Percentiles rank a stretch among this genome's conserved stretches.
phyloP scores from a whole-genome alignment of 2,888 invertebrate species.

The Euzetes globulus region DNA sequence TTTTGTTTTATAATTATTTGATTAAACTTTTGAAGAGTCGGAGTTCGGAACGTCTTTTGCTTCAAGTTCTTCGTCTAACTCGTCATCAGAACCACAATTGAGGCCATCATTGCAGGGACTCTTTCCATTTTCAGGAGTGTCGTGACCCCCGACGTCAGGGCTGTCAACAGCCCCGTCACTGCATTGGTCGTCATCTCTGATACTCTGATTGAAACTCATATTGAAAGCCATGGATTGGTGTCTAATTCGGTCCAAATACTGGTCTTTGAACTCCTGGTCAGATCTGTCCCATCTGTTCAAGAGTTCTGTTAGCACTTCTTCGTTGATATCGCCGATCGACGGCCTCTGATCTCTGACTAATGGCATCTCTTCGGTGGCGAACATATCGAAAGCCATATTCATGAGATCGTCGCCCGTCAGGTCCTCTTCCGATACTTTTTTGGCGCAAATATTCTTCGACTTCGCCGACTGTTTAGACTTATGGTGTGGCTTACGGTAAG shows the following conservation, averaged over 20 bases:
- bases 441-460: background rate
- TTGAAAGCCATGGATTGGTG: background rate
- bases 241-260: background rate
- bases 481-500: background rate
- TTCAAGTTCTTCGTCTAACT: too few species aligned
- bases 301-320: slow-evolving; percentile 29
- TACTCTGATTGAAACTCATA: background rate
- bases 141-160: background rate
- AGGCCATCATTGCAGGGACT: too few species aligned
- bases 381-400: slow-evolving; percentile 32
- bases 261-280: slow-evolving; percentile 3
- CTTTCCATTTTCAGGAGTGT: background rate
- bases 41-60: too few species aligned
- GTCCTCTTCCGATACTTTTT: background rate
- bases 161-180: background rate
- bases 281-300: slow-evolving; percentile 16
- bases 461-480: background rate
- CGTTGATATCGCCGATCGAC: background rate
- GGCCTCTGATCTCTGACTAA: slow-evolving; percentile 15
- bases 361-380: slow-evolving; percentile 33
- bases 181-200: background rate
- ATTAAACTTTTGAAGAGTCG: too few species aligned
- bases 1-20: too few species aligned
- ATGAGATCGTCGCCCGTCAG: background rate
- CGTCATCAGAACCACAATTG: too few species aligned